Conservation (phyloP, 2,888 invertebrate species). For the Notodonta dromedarius region DNA sequence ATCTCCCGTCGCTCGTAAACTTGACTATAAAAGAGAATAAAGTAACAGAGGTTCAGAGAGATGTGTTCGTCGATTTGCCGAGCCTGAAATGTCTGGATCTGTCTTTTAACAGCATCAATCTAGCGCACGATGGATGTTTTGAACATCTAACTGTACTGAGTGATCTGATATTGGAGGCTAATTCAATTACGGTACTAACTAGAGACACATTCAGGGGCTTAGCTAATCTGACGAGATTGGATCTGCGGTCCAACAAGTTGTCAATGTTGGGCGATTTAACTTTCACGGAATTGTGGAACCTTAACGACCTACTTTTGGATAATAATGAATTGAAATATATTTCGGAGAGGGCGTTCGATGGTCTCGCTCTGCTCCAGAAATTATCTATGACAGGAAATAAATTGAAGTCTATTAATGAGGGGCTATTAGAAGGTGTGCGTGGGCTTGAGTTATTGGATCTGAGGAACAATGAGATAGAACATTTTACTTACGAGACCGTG, state of each 20-base stretch:
- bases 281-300: constrained; percentile 91
- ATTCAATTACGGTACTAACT: constrained; percentile 89
- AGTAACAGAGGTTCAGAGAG: constrained; percentile 89
- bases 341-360: constrained; percentile 90
- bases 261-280: constrained; percentile 91
- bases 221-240: constrained; percentile 88
- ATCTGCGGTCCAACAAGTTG: constrained; percentile 90
- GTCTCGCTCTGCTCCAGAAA: constrained; percentile 88
- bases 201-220: constrained; percentile 91
- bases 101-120: constrained; percentile 93
- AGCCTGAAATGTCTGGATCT: constrained; percentile 89
- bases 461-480: constrained; percentile 90
- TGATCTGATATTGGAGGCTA: constrained; percentile 91
- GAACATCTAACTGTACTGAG: constrained; percentile 88
- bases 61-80: constrained; percentile 90
- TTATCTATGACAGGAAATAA: constrained; percentile 91
- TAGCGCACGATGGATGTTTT: constrained; percentile 94
- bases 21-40: constrained; percentile 91
- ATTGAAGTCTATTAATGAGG: constrained; percentile 88
- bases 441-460: constrained; percentile 90
- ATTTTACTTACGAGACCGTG: constrained; percentile 89
- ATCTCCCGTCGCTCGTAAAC: constrained; percentile 88
- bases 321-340: constrained; percentile 89
- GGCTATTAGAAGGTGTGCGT: constrained; percentile 89
- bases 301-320: constrained; percentile 88